phyloP scores from a whole-genome alignment of 2,797 vertebrate genomes.

The Malurus splendens region DNA sequence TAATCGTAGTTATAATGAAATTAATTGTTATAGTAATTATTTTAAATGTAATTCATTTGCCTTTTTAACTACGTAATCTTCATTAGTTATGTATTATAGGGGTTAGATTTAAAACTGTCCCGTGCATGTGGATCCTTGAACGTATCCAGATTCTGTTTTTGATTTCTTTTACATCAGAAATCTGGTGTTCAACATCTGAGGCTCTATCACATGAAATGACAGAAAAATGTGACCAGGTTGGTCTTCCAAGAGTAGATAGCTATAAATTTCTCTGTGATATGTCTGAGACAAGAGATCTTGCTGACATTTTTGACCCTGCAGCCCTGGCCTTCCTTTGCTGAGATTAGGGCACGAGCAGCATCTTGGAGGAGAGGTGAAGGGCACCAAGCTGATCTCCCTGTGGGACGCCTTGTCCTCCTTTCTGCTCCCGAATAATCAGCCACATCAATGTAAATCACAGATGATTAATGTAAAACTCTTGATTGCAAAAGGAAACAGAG shows the following conservation, averaged over 20 bases:
- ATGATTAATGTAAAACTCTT: background rate
- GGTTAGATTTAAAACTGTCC: background rate
- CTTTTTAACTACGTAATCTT: background rate
- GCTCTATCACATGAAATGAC: background rate
- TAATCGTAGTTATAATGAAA: background rate
- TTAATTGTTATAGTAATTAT: too few relatives aligned
- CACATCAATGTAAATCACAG: background rate
- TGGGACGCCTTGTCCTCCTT: background rate
- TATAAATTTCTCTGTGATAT: background rate
- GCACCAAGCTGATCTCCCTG: background rate
- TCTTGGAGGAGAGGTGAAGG: background rate
- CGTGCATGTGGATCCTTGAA: background rate
- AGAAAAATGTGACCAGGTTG: background rate
- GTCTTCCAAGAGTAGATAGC: background rate
- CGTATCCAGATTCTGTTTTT: background rate
- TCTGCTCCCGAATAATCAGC: background rate
- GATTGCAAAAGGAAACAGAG: background rate
- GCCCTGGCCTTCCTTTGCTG: background rate
- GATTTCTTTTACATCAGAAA: background rate
- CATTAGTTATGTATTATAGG: background rate
- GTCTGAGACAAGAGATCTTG: background rate
- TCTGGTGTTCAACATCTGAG: rapidly evolving
- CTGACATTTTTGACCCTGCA: background rate
- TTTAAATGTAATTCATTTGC: background rate
- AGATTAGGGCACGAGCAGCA: background rate